phyloP scores from a whole-genome alignment of 2,797 vertebrate genomes.

The Brachymystax lenok region DNA sequence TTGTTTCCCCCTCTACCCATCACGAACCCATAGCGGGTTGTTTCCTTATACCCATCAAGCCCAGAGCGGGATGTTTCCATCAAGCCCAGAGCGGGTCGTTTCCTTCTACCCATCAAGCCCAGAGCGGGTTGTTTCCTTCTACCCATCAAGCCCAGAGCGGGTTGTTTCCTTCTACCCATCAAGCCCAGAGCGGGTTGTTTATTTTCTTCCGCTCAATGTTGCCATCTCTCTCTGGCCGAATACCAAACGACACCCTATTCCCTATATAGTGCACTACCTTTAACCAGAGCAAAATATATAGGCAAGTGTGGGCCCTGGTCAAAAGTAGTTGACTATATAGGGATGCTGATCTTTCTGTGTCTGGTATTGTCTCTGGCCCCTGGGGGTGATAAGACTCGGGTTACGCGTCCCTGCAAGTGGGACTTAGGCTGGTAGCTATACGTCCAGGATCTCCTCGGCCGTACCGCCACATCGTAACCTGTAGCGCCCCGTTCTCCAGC shows the following conservation, averaged over 20 bases:
- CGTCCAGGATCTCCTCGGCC: conserved; percentile 94
- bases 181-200: conserved; percentile 54
- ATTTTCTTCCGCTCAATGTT: conserved; percentile 9
- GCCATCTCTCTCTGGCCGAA: not conserved
- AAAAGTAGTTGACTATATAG: not conserved
- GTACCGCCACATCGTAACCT: conserved; percentile 95
- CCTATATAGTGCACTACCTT: not conserved
- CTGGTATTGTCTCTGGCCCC: not conserved
- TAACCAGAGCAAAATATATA: not conserved
- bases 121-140: too few relatives aligned
- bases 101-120: too few relatives aligned
- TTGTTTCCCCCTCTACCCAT: too few relatives aligned
- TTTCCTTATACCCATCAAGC: too few relatives aligned
- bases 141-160: too few relatives aligned
- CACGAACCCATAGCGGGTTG: too few relatives aligned
- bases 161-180: conserved; percentile 59
- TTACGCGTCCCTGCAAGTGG: too few relatives aligned
- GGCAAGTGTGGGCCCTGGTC: not conserved
- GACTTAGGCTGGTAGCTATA: conserved; percentile 72
- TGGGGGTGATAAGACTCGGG: not conserved
- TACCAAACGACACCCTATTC: not conserved
- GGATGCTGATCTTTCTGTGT: not conserved
- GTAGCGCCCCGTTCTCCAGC: conserved; percentile 96
- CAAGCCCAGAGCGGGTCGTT: too few relatives aligned
- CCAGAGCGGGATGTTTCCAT: too few relatives aligned